A percentile compares a stretch with the other conserved stretches of the same genome.
These are phyloP conservation scores for Gallirallus australis DNA, from an alignment of 2,797 vertebrate species.

Conservation along the genomic window DNA sequence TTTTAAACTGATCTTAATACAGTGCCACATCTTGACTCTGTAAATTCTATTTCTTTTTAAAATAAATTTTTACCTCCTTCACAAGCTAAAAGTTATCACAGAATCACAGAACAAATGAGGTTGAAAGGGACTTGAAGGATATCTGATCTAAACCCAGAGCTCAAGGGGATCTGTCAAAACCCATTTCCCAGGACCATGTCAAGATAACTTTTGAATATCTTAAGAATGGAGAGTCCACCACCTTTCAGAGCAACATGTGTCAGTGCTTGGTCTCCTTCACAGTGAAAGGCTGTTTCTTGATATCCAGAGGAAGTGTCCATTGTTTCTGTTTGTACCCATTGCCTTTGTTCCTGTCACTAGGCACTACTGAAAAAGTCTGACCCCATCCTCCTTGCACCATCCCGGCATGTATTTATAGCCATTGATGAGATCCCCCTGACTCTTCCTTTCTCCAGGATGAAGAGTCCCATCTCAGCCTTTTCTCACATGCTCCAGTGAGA, in stretches of 20 bases:
- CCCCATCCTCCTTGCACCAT: not conserved
- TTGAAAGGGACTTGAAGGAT: not conserved
- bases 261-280: not conserved
- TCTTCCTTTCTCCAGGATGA: not conserved
- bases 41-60: not conserved
- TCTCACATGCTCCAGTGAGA: not conserved
- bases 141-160: not conserved
- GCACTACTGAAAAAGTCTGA: accelerated
- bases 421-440: not conserved
- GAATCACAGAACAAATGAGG: not conserved
- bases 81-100: not conserved
- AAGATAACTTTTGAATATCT: not conserved
- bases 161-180: not conserved
- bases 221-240: not conserved
- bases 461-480: not conserved
- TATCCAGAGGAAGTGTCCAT: not conserved
- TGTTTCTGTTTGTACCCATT: not conserved
- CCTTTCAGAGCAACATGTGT: not conserved
- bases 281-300: not conserved
- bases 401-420: not conserved
- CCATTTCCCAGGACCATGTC: accelerated
- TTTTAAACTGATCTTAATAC: not conserved
- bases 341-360: not conserved
- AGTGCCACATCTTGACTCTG: not conserved
- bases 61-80: not conserved